Percentiles rank a stretch among this genome's conserved stretches.
Conservation (phyloP, 2,113 vertebrate genomes). For the Gnathonemus echidnorhynchus region DNA sequence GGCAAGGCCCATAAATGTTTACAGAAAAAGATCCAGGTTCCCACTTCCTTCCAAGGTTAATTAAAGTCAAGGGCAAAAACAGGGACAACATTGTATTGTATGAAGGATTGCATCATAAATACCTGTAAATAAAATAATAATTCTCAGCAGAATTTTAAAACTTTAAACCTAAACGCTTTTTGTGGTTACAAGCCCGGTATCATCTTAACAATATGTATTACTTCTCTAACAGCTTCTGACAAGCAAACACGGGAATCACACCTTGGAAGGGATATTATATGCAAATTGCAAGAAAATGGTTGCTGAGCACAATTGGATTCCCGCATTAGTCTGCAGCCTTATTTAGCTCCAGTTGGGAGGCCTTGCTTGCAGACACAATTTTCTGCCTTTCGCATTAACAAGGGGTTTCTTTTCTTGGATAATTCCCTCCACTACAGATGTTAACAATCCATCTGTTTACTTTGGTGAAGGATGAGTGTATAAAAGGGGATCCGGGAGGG, state of each 20-base stretch:
- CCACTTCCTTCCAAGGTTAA: not conserved
- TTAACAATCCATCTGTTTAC: not conserved
- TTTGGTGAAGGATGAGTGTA: not conserved
- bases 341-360: not conserved
- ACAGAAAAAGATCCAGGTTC: not conserved
- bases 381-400: not conserved
- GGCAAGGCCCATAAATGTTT: not conserved
- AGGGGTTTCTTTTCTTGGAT: not conserved
- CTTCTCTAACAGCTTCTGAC: not conserved
- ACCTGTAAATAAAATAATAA: not conserved
- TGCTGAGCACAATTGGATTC: not conserved
- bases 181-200: not conserved
- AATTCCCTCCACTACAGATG: not conserved
- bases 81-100: not conserved
- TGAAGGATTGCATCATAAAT: not conserved
- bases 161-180: not conserved
- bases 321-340: too few relatives aligned
- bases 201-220: not conserved
- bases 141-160: not conserved
- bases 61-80: not conserved
- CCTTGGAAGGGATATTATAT: not conserved
- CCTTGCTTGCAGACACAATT: conserved; percentile 9
- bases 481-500: not conserved
- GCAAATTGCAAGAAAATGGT: not conserved
- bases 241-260: not conserved